phyloP scores from a whole-genome alignment of 1,140 invertebrate species.

The Zaprionus inermis region DNA sequence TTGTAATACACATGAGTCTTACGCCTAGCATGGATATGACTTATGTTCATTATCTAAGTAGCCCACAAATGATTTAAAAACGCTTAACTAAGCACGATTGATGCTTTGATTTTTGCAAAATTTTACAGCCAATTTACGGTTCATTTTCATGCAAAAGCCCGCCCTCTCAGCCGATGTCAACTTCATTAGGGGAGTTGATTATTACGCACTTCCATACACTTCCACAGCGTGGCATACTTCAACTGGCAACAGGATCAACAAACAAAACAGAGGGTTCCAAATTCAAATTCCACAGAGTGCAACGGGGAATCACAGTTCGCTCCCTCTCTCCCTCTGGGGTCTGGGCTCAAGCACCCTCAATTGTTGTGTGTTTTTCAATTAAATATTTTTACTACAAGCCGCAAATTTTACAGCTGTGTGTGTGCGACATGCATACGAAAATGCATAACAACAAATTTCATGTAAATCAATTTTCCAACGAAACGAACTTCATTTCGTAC shows the following conservation, averaged over 20 bases:
- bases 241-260: neutral
- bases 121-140: neutral
- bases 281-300: neutral
- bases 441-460: slow-evolving; percentile 57
- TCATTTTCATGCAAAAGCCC: neutral
- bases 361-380: slow-evolving; percentile 67
- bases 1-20: too few relatives aligned
- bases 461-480: slow-evolving; percentile 77
- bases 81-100: too few relatives aligned
- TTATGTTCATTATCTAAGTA: too few relatives aligned
- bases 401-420: slow-evolving; percentile 33
- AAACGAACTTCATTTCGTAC: slow-evolving; percentile 70
- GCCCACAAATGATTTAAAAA: too few relatives aligned
- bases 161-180: neutral
- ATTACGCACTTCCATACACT: neutral
- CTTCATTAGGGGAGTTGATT: neutral
- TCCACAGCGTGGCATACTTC: neutral
- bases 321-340: neutral
- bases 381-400: slow-evolving; percentile 66
- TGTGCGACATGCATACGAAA: slow-evolving; percentile 45
- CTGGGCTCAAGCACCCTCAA: neutral
- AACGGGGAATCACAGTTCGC: neutral
- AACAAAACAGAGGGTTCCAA: neutral
- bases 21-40: too few relatives aligned
- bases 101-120: neutral